Base-by-base conservation (phyloP, 2,113 vertebrate species). In the Arvicanthis niloticus region DNA sequence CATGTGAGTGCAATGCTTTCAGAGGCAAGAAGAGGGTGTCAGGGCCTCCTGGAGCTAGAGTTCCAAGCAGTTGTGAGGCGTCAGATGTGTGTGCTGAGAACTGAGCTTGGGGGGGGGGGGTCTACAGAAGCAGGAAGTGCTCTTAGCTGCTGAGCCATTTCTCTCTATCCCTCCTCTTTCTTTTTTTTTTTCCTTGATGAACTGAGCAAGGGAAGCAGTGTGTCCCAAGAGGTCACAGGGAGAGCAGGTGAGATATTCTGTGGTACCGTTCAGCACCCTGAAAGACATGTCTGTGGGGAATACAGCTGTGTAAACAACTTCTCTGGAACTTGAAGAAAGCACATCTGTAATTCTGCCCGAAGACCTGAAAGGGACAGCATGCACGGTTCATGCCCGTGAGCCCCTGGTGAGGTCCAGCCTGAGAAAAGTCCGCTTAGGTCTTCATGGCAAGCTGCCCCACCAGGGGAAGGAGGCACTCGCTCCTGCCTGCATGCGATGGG, bases 271-370 rank as follows among this genome's bases (percentile, higher is more conserved):
- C 2, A 40, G 65, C 10, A 4, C 2, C 45, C 62, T 10, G 1
- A 13, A 15, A 26, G 82, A 0, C 17, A 26, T 3, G 26, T 10
- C 7, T 0, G 0, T 40, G 62, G 58, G 84, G 31, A 40, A 15
- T 8, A 53, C 7, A 13, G 6, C 3, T 0, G 12, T 4, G 3
- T 19, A 3, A 13, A 17, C n/a, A 37, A 80, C 24, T 0, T 48
- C 51, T 58, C 53, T 82, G 91, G 45, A 12, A n/a, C 42, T 2
- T 16, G 17, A 8, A 15, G 40, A 62, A 56, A 42, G 13, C 22
- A 0, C 7, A 0, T 21, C 12, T 4, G 0, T 45, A 19, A n/a
- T 31, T 89, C 81, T 45, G 22, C 26, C 76, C 11, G 5, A 7
- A 7, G 62, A 40, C 29, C 17, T 37, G 13, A 53, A 48, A 42